A percentile compares a stretch with the other conserved stretches of the same genome.
phyloP scores from a whole-genome alignment of 2,797 vertebrate genomes.

The Arremon brunneinucha region DNA sequence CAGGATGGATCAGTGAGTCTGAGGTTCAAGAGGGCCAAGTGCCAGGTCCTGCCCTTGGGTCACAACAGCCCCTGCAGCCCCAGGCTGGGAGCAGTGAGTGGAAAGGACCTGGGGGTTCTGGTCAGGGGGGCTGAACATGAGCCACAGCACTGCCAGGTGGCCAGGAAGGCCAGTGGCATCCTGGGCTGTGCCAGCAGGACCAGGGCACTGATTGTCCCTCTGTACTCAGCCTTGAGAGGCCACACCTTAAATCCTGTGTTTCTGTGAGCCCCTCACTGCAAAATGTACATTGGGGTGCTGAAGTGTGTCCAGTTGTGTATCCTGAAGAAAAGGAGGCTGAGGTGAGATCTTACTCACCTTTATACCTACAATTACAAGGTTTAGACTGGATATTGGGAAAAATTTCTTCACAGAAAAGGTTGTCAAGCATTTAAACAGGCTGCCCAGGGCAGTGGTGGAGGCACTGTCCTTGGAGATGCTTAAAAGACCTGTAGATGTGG shows the following conservation, averaged over 20 bases:
- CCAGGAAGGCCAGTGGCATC: not conserved
- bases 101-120: not conserved
- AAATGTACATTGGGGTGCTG: not conserved
- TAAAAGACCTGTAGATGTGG: not conserved
- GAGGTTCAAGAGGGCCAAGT: not conserved
- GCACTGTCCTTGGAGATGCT: not conserved
- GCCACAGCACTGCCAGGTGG: not conserved
- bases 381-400: not conserved
- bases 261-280: not conserved
- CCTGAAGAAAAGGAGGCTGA: not conserved
- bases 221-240: not conserved
- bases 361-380: not conserved
- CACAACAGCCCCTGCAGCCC: not conserved
- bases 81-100: not conserved
- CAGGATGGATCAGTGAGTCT: not conserved
- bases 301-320: not conserved
- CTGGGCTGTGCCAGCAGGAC: not conserved
- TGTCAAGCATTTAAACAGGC: not conserved
- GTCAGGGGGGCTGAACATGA: not conserved
- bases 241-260: not conserved
- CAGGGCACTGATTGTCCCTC: accelerated
- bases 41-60: not conserved
- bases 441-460: not conserved
- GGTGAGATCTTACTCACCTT: no score
- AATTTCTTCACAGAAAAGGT: not conserved